Percentiles rank a stretch among this genome's conserved stretches.
phyloP scores from a whole-genome alignment of 2,888 invertebrate species.

The Meganola albula region DNA sequence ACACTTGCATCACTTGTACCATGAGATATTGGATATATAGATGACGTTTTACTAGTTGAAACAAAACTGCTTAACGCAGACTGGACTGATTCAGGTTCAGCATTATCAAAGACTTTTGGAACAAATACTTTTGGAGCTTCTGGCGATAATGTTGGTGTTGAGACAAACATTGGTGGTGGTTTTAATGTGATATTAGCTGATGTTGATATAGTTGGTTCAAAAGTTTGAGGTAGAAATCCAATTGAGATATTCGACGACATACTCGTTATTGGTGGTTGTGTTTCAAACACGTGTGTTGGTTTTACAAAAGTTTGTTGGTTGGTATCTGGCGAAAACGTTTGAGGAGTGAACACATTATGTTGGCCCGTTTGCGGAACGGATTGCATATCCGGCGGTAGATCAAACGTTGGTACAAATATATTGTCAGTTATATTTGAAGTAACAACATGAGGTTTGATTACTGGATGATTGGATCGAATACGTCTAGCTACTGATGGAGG shows the following conservation, averaged over 20 bases:
- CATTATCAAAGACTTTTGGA: conserved; percentile 8
- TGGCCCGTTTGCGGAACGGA: background rate
- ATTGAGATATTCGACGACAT: no score
- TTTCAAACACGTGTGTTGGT: no score
- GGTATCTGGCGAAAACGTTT: no score
- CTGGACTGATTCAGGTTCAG: conserved; percentile 2
- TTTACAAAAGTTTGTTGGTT: no score
- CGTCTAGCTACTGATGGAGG: conserved; percentile 67
- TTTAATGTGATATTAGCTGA: background rate
- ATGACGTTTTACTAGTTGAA: conserved; percentile 5
- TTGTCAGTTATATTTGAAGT: conserved; percentile 35
- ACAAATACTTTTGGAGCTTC: conserved; percentile 10
- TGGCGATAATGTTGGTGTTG: background rate
- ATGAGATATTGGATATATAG: conserved; percentile 5
- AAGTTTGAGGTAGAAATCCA: no score
- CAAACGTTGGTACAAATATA: conserved; percentile 49
- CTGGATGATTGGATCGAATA: conserved; percentile 51
- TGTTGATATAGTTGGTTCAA: no score
- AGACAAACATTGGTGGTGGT: conserved; percentile 15
- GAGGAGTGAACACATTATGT: no score
- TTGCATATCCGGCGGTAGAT: conserved; percentile 4
- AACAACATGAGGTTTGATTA: conserved; percentile 42
- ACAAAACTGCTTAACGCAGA: conserved; percentile 6
- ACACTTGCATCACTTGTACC: conserved; percentile 1
- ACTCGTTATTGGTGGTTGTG: no score